Evolutionary conservation across 2,113 vertebrate species (phyloP).

Genomic region (Nipponia nippon): DNA sequence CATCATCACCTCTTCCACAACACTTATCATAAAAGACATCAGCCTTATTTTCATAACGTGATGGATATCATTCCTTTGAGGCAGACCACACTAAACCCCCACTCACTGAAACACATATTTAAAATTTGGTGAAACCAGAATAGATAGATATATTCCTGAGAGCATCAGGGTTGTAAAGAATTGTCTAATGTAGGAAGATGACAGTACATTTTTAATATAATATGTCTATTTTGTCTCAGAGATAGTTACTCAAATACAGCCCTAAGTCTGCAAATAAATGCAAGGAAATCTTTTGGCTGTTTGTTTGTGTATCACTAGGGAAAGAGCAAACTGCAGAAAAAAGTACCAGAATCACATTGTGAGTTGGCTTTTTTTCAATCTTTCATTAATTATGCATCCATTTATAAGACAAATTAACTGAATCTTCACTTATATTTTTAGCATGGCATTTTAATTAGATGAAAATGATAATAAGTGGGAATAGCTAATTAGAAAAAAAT

Average conservation of each 20-base stretch:
- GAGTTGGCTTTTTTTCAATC: not conserved
- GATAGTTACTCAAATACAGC: not conserved
- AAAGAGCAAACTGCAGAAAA: not conserved
- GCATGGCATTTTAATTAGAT: conserved; percentile 10
- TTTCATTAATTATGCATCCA: conserved; percentile 15
- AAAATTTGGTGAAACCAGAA: not conserved
- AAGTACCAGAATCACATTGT: not conserved
- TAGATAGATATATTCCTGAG: not conserved
- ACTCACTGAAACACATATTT: not conserved
- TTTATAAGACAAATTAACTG: conserved; percentile 1
- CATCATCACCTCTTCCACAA: not conserved
- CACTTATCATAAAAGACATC: not conserved
- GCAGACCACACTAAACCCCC: not conserved
- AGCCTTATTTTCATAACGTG: not conserved
- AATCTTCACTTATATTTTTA: conserved; percentile 31
- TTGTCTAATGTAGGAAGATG: not conserved
- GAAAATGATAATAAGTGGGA: conserved; percentile 27
- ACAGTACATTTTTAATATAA: not conserved
- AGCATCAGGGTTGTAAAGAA: not conserved
- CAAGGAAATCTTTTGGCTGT: not conserved
- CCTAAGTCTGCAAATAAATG: not conserved
- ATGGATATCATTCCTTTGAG: not conserved
- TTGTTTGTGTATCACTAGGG: not conserved
- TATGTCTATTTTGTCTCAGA: not conserved
- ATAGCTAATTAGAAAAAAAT: conserved; percentile 27